phyloP scores from a whole-genome alignment of 1,140 invertebrate species.

The Pemphigus obesinymphae region DNA sequence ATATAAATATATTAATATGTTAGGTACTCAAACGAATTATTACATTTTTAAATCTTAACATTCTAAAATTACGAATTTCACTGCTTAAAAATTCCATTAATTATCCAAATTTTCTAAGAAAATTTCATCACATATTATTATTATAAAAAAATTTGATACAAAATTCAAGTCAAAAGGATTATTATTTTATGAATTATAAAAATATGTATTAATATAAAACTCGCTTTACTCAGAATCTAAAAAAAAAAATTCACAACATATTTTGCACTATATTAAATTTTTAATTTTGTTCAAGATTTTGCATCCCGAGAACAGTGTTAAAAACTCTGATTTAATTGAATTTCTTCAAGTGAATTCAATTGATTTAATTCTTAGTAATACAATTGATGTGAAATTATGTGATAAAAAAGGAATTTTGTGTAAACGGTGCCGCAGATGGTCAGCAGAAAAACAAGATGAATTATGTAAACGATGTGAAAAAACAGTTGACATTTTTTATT shows the following conservation, averaged over 20 bases:
- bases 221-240: too few species aligned
- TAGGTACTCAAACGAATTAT: too few species aligned
- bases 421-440: conserved; percentile 20
- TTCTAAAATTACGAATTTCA: too few species aligned
- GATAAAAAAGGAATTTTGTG: not conserved
- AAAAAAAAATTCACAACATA: not conserved
- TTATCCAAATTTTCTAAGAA: too few species aligned
- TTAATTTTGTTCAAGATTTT: conserved; percentile 23
- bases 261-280: not conserved
- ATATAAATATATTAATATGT: too few species aligned
- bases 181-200: too few species aligned
- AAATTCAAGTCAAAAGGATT: too few species aligned
- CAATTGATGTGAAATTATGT: not conserved
- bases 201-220: too few species aligned
- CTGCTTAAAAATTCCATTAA: too few species aligned
- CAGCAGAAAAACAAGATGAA: not conserved
- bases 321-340: conserved; percentile 17
- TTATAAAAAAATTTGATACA: too few species aligned
- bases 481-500: conserved; percentile 1
- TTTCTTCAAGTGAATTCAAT: conserved; percentile 24
- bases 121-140: too few species aligned
- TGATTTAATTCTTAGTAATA: not conserved
- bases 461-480: conserved; percentile 28
- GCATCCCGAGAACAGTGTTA: not conserved
- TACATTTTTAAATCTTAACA: too few species aligned